A percentile compares a stretch with the other conserved stretches of the same genome.
phyloP scores from a whole-genome alignment of 2,888 invertebrate genomes.

The Ectobius pallidus region DNA sequence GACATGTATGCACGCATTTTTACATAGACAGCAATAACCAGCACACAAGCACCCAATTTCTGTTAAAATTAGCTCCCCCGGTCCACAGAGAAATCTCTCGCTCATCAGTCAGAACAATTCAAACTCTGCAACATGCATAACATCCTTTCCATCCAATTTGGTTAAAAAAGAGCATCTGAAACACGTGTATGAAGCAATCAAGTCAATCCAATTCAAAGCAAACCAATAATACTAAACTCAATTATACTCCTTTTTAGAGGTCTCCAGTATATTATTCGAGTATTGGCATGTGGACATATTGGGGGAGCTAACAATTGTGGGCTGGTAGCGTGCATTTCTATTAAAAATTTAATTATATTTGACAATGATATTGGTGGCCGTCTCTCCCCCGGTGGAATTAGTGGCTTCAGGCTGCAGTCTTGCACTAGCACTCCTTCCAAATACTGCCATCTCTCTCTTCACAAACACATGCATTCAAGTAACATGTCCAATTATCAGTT shows the following conservation, averaged over 20 bases:
- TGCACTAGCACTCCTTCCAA: conserved; percentile 9
- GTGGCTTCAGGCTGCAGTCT: neutral
- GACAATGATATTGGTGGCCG: neutral
- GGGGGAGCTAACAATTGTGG: neutral
- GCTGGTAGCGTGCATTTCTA: neutral
- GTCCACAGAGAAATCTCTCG: neutral
- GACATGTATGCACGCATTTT: too few species aligned
- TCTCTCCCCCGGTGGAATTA: neutral
- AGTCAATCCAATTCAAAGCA: too few species aligned
- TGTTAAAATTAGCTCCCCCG: conserved; percentile 2
- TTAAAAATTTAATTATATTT: too few species aligned
- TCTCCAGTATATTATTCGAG: neutral
- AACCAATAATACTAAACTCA: too few species aligned
- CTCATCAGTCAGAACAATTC: neutral
- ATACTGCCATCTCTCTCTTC: neutral
- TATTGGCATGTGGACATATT: neutral
- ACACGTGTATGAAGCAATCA: neutral
- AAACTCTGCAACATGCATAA: conserved; percentile 5
- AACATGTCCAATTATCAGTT: neutral
- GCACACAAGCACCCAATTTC: neutral
- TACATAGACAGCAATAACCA: too few species aligned
- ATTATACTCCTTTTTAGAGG: conserved; percentile 14
- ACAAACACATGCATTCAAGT: neutral
- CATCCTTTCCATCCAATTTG: conserved; percentile 3
- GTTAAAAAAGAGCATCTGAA: neutral